These are phyloP conservation scores for Megalurothrips usitatus DNA, from an alignment of 2,888 invertebrate genomes.

Conservation along the genomic window DNA sequence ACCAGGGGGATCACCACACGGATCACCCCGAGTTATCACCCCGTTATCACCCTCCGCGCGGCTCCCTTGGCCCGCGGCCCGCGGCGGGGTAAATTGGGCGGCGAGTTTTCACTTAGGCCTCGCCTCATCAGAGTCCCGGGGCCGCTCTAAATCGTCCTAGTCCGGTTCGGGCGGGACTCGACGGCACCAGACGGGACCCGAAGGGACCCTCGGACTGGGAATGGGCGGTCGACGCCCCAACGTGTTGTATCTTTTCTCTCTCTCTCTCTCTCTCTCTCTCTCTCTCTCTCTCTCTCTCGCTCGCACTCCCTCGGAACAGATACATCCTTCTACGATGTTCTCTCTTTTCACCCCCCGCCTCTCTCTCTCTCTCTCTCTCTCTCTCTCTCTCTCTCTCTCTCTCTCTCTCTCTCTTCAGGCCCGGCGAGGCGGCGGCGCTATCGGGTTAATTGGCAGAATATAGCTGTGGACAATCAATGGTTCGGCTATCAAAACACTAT, in stretches of 20 bases:
- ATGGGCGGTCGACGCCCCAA: too few species aligned
- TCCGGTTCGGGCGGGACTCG: background rate
- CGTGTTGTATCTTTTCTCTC: background rate
- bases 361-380: too few species aligned
- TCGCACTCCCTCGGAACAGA: background rate
- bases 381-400: too few species aligned
- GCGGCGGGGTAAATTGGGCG: too few species aligned
- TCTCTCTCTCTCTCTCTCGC: slow-evolving; percentile 3
- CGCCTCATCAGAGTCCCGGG: background rate
- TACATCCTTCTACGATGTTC: too few species aligned
- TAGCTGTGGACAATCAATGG: slow-evolving; percentile 12
- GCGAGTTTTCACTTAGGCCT: background rate
- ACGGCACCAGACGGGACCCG: background rate
- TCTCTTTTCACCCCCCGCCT: too few species aligned
- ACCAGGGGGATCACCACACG: too few species aligned
- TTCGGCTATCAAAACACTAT: slow-evolving; percentile 17
- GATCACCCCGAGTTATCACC: too few species aligned
- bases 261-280: background rate
- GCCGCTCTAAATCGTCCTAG: background rate
- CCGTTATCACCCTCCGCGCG: too few species aligned
- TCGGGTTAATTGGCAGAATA: slow-evolving; percentile 25
- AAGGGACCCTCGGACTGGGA: background rate
- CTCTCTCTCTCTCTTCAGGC: background rate
- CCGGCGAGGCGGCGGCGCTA: slow-evolving; percentile 2
- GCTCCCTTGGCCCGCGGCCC: too few species aligned